Evolutionary conservation across 2,888 invertebrate species (phyloP), one percentile per base, ranked within the genome.

Genomic region (Temnothorax rugatulus): DNA sequence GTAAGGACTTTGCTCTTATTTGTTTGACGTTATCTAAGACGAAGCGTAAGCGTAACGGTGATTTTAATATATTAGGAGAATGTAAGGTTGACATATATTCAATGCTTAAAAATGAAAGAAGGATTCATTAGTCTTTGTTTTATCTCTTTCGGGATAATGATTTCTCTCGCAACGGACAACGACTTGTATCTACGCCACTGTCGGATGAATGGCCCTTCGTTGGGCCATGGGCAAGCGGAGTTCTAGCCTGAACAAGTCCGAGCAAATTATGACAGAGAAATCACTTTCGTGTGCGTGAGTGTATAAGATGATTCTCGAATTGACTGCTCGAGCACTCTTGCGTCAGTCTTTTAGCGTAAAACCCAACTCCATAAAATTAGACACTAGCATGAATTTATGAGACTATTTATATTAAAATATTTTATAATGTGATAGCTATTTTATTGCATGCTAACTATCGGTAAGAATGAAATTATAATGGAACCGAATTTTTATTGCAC

Each of bases 101-200:
- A 18, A 34, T n/a, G 25, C n/a, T 29, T 4, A 38, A 59, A 47
- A 25, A 59, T 47, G 50, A 59, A 61, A 47, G 13, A 79, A 38
- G 8, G 5, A 2, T 59, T 21, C 59, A 34, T 47, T 59, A 59
- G 13, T 38, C 18, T 71, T 59, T n/a, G 9, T 21, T 38, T 7
- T 18, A 8, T 25, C 5, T 41, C 4, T 15, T n/a, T 15, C 4
- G 41, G 25, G 44, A 54, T 38, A 50, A 25, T 8, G 25, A 68
- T 41, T 21, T 13, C 15, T 4, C 9, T n/a, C 4, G n/a, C 15
- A 44, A 44, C 15, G n/a, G 29, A 68, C 54, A 57, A 64, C 9
- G 25, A 21, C 18, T 59, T 38, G n/a, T 57, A 25, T 47, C 34
- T 59, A 81, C 71, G 59, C 59, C 34, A 18, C 25, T 81, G 71